Base-by-base conservation (phyloP, 1,140 invertebrate genomes). In the Papilio aristodemus region DNA sequence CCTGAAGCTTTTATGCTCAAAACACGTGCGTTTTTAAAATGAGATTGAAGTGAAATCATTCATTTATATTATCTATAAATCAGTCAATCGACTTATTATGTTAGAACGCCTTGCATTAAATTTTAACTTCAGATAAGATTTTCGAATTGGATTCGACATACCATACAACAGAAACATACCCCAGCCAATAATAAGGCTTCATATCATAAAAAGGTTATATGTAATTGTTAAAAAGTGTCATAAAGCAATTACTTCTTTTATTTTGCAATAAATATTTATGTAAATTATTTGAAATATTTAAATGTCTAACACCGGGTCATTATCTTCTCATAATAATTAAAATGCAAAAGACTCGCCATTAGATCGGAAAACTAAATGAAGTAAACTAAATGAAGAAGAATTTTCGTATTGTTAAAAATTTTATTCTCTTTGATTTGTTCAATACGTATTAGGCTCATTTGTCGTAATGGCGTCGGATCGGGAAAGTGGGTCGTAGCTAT, bases 1-100 rank as follows among this genome's bases (percentile, higher is more conserved):
- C 64, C 79, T 73, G 58, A 67, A 73, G 60, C 71, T 74, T 83
- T 85, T 82, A 75, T 75, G 70, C 69, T 71, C 78, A 68, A 78
- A 76, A 71, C 68, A 58, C 67, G 66, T 46, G 69, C 68, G 67
- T 78, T 78, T 73, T 74, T 70, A 73, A 66, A 73, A 74, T 70
- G 50, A 71, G 50, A 43, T 76, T 71, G 57, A 46, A 64, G 25
- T 64, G 62, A 64, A 66, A 50, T 66, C 22, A 50, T 50, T 66
- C 25, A 66, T 66, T 66, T 66, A 25, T 10, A 32, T 25, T 17
- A 64, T n/a, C 4, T 17, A 39, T 63, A 63, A 63, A 39, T 43
- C 38, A 39, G 9, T 41, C 39, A 6, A 19, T 64, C 60, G 38
- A 64, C 43, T 64, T 13, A 7, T 22, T 41, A 14, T 25, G 3